Evolutionary conservation across 1,140 invertebrate species (phyloP).

Genomic region (Meloidogyne hapla): DNA sequence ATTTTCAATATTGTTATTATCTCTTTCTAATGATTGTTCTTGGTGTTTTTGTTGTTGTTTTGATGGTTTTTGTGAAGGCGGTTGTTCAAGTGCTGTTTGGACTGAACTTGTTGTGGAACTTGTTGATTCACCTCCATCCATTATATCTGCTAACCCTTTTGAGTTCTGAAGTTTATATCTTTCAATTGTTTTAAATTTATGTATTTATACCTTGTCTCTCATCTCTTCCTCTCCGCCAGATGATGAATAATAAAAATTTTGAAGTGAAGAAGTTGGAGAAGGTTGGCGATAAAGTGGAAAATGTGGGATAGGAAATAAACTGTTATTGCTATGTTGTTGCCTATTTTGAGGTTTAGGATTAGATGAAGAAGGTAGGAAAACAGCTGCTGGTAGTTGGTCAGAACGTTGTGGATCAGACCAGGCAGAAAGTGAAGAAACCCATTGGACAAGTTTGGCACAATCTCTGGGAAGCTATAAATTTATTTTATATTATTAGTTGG

Average conservation of each 20-base stretch:
- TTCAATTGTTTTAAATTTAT: not conserved
- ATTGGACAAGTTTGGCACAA: conserved; percentile 43
- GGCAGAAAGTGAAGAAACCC: conserved; percentile 35
- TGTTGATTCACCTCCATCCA: conserved; percentile 27
- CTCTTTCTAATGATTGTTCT: not conserved
- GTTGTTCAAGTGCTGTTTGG: not conserved
- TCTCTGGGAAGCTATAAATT: conserved; percentile 38
- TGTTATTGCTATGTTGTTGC: not conserved
- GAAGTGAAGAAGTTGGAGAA: conserved; percentile 20
- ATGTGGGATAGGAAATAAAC: conserved; percentile 13
- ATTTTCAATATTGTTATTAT: not conserved
- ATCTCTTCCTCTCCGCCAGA: conserved; percentile 13
- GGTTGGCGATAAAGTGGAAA: conserved; percentile 7
- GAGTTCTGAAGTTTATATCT: not conserved
- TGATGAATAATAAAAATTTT: conserved; percentile 26
- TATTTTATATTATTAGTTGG: not conserved
- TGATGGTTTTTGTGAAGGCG: not conserved
- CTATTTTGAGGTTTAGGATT: not conserved
- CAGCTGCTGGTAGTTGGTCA: not conserved
- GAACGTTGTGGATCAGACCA: conserved; percentile 6
- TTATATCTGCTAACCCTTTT: conserved; percentile 10
- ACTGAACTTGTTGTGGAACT: conserved; percentile 16
- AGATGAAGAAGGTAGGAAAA: conserved; percentile 5
- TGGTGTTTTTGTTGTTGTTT: conserved; percentile 1
- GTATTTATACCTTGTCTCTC: not conserved